phyloP scores from a whole-genome alignment of 1,140 invertebrate species.

The Phocides pigmalion region DNA sequence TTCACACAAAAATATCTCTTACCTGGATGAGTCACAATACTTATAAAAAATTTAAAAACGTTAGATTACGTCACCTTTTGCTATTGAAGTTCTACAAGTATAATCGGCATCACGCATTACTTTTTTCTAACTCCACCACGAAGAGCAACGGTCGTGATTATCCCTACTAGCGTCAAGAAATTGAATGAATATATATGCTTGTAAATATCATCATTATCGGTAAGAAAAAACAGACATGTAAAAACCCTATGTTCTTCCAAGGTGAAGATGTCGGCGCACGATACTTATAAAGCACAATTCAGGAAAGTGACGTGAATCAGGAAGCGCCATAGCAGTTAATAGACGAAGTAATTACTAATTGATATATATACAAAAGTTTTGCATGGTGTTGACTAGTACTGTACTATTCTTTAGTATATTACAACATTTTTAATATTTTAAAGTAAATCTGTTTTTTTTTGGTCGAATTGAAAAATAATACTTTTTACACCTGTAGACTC shows the following conservation, averaged over 20 bases:
- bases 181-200: conserved; percentile 64
- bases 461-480: no score
- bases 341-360: conserved; percentile 39
- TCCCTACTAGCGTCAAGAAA: conserved; percentile 60
- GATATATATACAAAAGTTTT: conserved; percentile 32
- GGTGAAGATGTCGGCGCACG: conserved; percentile 70
- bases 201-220: conserved; percentile 70
- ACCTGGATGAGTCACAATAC: conserved; percentile 18
- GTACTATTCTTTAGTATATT: no score
- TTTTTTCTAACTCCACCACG: conserved; percentile 48
- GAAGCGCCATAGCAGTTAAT: conserved; percentile 64
- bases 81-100: conserved; percentile 57
- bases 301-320: conserved; percentile 64
- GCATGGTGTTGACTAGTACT: conserved; percentile 5
- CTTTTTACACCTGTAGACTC: no score
- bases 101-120: conserved; percentile 53
- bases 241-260: conserved; percentile 70
- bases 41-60: conserved; percentile 56
- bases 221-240: conserved; percentile 57
- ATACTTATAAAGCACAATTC: conserved; percentile 59
- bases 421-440: no score
- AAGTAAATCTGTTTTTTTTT: no score
- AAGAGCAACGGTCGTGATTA: conserved; percentile 66
- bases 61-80: conserved; percentile 58
- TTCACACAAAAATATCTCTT: background rate